A percentile compares a stretch with the other conserved stretches of the same genome.
phyloP scores from a whole-genome alignment of 2,113 vertebrate species.

The Sula dactylatra region DNA sequence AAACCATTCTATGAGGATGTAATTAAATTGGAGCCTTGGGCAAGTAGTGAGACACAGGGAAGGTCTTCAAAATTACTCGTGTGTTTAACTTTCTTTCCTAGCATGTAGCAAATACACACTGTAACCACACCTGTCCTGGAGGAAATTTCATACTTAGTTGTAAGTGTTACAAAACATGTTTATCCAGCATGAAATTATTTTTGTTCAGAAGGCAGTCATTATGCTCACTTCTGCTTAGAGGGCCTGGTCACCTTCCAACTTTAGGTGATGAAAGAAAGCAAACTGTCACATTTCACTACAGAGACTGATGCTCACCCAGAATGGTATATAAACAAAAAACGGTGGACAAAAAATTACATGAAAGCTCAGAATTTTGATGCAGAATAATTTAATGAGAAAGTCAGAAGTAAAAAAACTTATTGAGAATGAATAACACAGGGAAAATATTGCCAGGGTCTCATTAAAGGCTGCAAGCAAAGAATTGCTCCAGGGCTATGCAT shows the following conservation, averaged over 20 bases:
- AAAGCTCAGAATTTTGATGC: background rate
- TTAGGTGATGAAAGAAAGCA: background rate
- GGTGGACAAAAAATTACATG: background rate
- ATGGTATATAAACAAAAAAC: background rate
- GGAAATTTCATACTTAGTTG: background rate
- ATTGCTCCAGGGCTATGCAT: background rate
- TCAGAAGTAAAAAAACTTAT: background rate
- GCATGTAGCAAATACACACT: background rate
- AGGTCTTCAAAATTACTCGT: background rate
- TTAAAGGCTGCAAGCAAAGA: background rate
- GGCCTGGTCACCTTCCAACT: background rate
- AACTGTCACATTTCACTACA: accelerated
- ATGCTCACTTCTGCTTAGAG: background rate
- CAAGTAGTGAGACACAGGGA: background rate
- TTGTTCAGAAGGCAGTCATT: background rate
- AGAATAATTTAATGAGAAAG: background rate
- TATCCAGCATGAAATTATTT: background rate
- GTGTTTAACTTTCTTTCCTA: background rate
- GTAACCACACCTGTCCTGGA: background rate
- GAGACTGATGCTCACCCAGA: background rate
- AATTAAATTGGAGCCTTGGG: background rate
- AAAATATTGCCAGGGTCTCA: background rate
- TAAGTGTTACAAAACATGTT: background rate
- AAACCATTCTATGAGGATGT: background rate
- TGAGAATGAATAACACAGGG: background rate